Base-by-base conservation (phyloP, 2,888 invertebrate species). In the Calliphora vomitoria region DNA sequence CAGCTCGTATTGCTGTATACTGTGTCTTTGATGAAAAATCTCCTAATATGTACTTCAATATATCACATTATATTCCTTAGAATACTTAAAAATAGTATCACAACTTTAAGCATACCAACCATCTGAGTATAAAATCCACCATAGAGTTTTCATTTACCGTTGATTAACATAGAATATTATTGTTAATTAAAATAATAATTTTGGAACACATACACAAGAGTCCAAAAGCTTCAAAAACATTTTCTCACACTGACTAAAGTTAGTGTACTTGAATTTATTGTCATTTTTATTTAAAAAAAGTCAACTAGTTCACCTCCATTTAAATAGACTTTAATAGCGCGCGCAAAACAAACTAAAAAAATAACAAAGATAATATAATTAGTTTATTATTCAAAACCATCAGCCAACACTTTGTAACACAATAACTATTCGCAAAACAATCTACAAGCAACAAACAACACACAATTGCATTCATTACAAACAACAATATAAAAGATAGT, bases 371-470 rank as follows among this genome's bases (percentile, higher is more conserved):
- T 84, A 79, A 66, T 31, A 75, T 87, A 81, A 87, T 81, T 80
- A 83, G 71, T 83, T 83, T 62, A 86, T 86, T 62, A 62, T 79
- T 75, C 53, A 74, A 85, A 74, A 69, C 71, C 58, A 80, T 47
- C n/a, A 76, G 62, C 25, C 44, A 60, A 60, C 41, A 81, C 25
- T 55, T 31, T 20, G 69, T 44, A 69, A 44, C 47, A 44, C 69
- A 53, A 79, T 62, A 85, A 74, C 18, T 25, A 82, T 25, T 75
- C 11, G 64, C 79, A 80, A 86, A 74, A 50, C 38, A 62, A 72
- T 53, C 4, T 55, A 69, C 66, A 15, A 62, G 44, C 69, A 71
- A n/a, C 11, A 25, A 58, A 35, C 41, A 78, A 74, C 60, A 68
- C 78, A 72, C 35, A 66, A 50, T 74, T 78, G 78, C 76, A 79